Conservation (phyloP, 2,888 invertebrate species). For the Hydriomena furcata region DNA sequence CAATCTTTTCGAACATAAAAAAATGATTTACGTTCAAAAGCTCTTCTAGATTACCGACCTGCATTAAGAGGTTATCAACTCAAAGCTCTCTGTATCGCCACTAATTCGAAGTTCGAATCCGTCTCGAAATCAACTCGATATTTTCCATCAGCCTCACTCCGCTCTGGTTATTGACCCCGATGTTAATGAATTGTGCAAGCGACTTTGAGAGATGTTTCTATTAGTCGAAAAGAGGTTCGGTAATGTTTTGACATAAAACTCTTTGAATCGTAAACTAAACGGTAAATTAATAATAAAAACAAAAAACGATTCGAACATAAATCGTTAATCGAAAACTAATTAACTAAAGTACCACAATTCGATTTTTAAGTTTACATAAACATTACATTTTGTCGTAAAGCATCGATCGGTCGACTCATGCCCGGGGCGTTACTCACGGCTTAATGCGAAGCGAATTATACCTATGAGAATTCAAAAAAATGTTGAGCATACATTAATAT, state of each 20-base stretch:
- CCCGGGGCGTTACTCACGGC: conserved; percentile 19
- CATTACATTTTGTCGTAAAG: conserved; percentile 32
- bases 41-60: conserved; percentile 47
- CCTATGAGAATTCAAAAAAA: conserved; percentile 14
- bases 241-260: conserved; percentile 30
- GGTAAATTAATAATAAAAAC: conserved; percentile 18
- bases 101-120: conserved; percentile 74
- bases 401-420: conserved; percentile 27
- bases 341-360: conserved; percentile 63
- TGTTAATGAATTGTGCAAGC: conserved; percentile 76
- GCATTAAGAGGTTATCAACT: conserved; percentile 76
- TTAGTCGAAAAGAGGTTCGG: conserved; percentile 39
- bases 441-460: conserved; percentile 17
- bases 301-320: conserved; percentile 37
- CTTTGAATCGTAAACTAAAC: conserved; percentile 7
- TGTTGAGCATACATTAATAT: conserved; percentile 18
- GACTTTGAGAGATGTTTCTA: conserved; percentile 61
- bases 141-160: conserved; percentile 42
- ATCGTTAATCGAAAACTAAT: conserved; percentile 55
- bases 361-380: conserved; percentile 44
- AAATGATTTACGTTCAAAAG: conserved; percentile 37
- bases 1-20: conserved; percentile 33
- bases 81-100: conserved; percentile 26
- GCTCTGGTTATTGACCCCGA: conserved; percentile 73
- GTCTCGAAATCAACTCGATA: conserved; percentile 64